Base-by-base conservation (phyloP, 35 echinoderm and acorn worm genomes). In the Acanthaster planci region DNA sequence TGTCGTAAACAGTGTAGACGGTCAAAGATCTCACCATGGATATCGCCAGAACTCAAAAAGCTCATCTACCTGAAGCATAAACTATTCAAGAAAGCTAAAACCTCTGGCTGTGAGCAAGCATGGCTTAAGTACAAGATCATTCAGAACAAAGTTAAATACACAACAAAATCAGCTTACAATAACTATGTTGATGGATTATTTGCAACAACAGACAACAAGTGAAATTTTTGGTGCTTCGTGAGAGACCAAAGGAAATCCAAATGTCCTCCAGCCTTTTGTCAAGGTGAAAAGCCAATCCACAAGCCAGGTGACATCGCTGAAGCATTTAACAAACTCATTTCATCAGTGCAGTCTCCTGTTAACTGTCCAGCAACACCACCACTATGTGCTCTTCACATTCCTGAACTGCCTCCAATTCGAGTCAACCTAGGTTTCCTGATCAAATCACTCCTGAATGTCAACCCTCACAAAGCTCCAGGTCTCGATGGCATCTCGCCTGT, bases 161-260 rank as follows among this genome's bases (percentile, higher is more conserved):
- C 52, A 17, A 82, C 80, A 8, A 82, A 82, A 56, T 27, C 29
- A 53, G 51, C 47, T 14, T 82, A 82, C 39, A 55, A 38, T 26
- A 82, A 82, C 16, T 82, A 82, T 55, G 80, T 82, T 26, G 55
- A 82, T 8, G 31, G 56, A 26, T 21, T 82, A 57, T 82, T 54
- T 56, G 52, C 40, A 82, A 34, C 80, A 32, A 36, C 23, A 35
- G 51, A 82, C 36, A 82, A 82, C 19, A 82, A 82, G 56, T 26
- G 80, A 15, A 82, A 51, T 56, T 82, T 82, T 37, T 82, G 51
- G 80, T 52, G 80, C 17, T 57, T 56, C 37, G 80, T 82, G 47
- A 82, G 80, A 56, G 56, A 56, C 26, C 52, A 82, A 56, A 42
- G 52, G 6, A 80, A 58, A 52, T 18, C 39, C 7, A 80, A 51